A percentile compares a stretch with the other conserved stretches of the same genome.
Conservation (phyloP, 2,113 vertebrate genomes). For the Pogona vitticeps region DNA sequence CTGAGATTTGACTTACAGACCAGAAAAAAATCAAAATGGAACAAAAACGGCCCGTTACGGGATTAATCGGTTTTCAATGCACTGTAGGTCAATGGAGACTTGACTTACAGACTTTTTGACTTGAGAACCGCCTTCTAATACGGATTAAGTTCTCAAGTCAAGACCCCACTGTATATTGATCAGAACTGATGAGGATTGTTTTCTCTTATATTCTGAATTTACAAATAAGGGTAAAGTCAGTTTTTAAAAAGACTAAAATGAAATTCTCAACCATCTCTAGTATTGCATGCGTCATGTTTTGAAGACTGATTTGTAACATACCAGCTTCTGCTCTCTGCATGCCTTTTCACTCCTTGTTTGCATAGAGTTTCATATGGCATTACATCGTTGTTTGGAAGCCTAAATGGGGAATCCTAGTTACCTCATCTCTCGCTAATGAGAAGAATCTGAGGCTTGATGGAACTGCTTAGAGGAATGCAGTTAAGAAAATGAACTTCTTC, state of each 20-base stretch:
- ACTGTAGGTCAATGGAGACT: too few relatives aligned
- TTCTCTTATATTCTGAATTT: slow-evolving; percentile 44
- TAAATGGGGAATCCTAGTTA: slow-evolving; percentile 70
- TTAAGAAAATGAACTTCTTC: slow-evolving; percentile 50
- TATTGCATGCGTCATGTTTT: slow-evolving; percentile 65
- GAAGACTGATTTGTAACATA: slow-evolving; percentile 70
- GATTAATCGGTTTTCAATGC: too few relatives aligned
- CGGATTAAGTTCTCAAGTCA: too few relatives aligned
- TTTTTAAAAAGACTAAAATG: background rate
- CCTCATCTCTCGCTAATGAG: slow-evolving; percentile 78
- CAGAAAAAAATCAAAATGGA: too few relatives aligned
- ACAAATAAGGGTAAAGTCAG: background rate
- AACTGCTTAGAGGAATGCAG: slow-evolving; percentile 64
- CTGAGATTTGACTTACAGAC: too few relatives aligned
- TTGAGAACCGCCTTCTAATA: too few relatives aligned
- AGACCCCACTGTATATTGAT: too few relatives aligned
- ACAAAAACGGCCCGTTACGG: too few relatives aligned
- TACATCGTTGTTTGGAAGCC: slow-evolving; percentile 64
- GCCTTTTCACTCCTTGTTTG: slow-evolving; percentile 58
- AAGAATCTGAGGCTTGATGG: slow-evolving; percentile 67
- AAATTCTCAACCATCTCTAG: slow-evolving; percentile 27
- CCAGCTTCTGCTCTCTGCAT: slow-evolving; percentile 69
- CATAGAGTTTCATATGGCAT: slow-evolving; percentile 63
- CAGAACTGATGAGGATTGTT: too few relatives aligned
- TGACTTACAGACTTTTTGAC: too few relatives aligned